Evolutionary conservation across 2,797 vertebrate genomes (phyloP).

Genomic region (Todus mexicanus): DNA sequence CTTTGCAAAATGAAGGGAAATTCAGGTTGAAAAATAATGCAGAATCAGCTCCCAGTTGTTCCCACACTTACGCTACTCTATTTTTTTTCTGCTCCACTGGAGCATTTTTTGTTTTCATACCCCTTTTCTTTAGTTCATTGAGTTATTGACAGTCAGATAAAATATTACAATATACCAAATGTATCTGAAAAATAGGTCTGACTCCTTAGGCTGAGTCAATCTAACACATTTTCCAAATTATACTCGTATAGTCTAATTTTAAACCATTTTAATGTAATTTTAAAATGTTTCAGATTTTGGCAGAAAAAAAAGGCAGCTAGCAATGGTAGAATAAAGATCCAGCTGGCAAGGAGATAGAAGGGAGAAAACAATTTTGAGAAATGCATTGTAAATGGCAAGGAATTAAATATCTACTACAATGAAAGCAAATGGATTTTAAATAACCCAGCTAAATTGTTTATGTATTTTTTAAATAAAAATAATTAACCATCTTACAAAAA

Average conservation of each 20-base stretch:
- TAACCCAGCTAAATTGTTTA: slow-evolving; percentile 12
- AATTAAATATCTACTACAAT: neutral
- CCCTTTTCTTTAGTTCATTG: neutral
- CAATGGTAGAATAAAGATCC: neutral
- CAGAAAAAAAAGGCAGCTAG: neutral
- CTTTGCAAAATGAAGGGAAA: neutral
- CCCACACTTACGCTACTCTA: neutral
- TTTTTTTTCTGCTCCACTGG: neutral
- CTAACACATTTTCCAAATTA: slow-evolving; percentile 18
- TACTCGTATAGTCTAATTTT: slow-evolving; percentile 2
- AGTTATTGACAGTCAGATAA: slow-evolving; percentile 1
- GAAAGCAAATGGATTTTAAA: slow-evolving; percentile 48
- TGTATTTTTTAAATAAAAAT: slow-evolving; percentile 18
- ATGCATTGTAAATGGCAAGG: neutral
- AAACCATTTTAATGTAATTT: slow-evolving; percentile 10
- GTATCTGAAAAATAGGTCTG: neutral
- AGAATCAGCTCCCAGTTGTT: neutral
- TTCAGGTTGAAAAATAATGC: neutral
- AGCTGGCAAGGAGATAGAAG: slow-evolving; percentile 26
- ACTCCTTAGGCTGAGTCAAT: neutral
- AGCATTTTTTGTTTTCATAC: neutral
- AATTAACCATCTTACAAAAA: slow-evolving; percentile 1
- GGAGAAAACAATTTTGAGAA: slow-evolving; percentile 30
- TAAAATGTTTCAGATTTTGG: neutral
- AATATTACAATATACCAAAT: neutral